phyloP scores from a whole-genome alignment of 2,113 vertebrate species.

The Phrynosoma platyrhinos region DNA sequence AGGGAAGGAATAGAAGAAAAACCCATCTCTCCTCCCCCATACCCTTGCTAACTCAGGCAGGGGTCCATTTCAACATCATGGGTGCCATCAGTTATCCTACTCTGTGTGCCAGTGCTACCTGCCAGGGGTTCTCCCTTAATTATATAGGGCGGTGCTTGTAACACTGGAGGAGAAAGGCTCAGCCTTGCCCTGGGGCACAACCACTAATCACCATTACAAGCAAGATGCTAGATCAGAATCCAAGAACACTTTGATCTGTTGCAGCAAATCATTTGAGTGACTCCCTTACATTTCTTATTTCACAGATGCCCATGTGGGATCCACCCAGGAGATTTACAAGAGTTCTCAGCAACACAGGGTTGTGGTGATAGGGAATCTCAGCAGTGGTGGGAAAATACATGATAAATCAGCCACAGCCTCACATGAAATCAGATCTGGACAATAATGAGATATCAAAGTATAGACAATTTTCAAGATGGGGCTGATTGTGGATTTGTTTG shows the following conservation, averaged over 20 bases:
- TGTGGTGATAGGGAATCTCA: neutral
- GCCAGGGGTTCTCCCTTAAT: neutral
- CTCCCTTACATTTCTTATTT: slow-evolving; percentile 7
- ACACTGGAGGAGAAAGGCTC: neutral
- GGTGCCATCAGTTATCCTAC: neutral
- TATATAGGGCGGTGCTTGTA: neutral
- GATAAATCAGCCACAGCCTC: neutral
- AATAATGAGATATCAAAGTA: neutral
- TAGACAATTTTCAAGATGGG: neutral
- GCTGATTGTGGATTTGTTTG: neutral
- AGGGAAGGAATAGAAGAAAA: no score
- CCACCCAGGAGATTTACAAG: neutral
- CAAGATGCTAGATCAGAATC: neutral
- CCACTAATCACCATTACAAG: neutral
- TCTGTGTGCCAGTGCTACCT: neutral
- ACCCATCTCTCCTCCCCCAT: no score
- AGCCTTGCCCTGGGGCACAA: neutral
- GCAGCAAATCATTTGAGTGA: neutral
- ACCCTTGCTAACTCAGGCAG: neutral
- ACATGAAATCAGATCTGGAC: neutral
- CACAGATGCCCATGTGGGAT: slow-evolving; percentile 12
- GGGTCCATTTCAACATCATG: neutral
- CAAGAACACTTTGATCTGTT: slow-evolving; percentile 32
- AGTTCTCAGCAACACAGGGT: neutral
- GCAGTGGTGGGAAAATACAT: neutral